Base-by-base conservation (phyloP, 2,888 invertebrate species). In the Drosophila vallismaia region DNA sequence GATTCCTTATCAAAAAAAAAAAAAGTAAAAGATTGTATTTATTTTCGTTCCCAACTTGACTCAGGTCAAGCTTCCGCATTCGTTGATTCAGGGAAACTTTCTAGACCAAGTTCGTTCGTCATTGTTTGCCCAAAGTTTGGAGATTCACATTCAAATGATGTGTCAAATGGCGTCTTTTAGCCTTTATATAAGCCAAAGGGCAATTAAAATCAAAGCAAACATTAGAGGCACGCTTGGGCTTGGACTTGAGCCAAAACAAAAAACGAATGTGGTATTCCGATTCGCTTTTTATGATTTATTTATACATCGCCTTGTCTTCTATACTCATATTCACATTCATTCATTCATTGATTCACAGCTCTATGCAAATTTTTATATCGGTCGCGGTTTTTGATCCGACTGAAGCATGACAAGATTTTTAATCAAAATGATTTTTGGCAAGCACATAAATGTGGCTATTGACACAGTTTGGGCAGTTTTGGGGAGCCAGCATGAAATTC, bases 331-430 rank as follows among this genome's bases (percentile, higher is more conserved):
- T 52, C 59, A 60, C 59, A 60, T 40, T 52, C 49, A 59, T 40
- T 52, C 49, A 59, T 53, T 19, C 60, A 79, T 76, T 80, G 81
- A 81, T 81, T 77, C 74, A 73, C 84, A 78, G 66, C 40, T 44
- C 63, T 83, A 83, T 83, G 82, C 82, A 83, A 83, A 83, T 83
- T 74, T 58, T 58, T 50, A n/a, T 48, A 45, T 46, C 28, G 42
- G 42, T 66, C 38, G 38, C 55, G 49, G 50, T 67, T 72, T 58
- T 52, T 73, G 40, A 46, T 74, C 77, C 79, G 77, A 81, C 50
- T 73, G 85, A 83, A 82, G 77, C 82, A 77, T 83, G 82, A 85
- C 82, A 85, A 76, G 82, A 76, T 72, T 82, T 83, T 83, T 69
- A 83, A 83, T 83, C 80, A 64, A 62, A 51, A 8, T 62, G 62